phyloP scores from a whole-genome alignment of 2,888 invertebrate species.

The Pheosia gnoma region DNA sequence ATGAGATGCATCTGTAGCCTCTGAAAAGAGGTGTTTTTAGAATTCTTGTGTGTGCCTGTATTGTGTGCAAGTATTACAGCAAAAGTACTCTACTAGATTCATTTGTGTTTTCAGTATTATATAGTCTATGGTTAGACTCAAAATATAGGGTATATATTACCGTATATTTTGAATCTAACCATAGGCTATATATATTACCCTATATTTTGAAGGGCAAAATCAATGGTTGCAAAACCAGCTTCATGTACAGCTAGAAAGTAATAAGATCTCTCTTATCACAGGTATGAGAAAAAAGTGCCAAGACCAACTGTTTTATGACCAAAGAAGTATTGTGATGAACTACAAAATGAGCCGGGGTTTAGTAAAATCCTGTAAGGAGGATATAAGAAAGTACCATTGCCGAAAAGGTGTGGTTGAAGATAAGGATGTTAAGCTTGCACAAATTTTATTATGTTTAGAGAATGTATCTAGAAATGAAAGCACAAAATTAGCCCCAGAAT shows the following conservation, averaged over 20 bases:
- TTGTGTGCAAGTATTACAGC: too few relatives aligned
- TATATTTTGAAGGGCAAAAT: too few relatives aligned
- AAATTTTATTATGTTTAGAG: constrained; percentile 97
- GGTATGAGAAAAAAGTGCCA: constrained; percentile 88
- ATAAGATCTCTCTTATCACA: constrained; percentile 45
- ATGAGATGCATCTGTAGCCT: too few relatives aligned
- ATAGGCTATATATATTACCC: too few relatives aligned
- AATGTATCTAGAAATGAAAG: constrained; percentile 88
- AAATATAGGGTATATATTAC: too few relatives aligned
- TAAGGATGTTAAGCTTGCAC: constrained; percentile 93
- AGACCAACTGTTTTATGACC: constrained; percentile 92
- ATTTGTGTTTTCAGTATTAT: too few relatives aligned
- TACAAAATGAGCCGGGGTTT: constrained; percentile 95
- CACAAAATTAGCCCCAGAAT: constrained; percentile 89
- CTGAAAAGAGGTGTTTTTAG: too few relatives aligned
- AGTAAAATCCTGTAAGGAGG: constrained; percentile 94
- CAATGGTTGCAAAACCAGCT: too few relatives aligned
- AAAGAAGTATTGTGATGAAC: constrained; percentile 95
- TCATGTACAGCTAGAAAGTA: background rate
- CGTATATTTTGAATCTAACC: too few relatives aligned
- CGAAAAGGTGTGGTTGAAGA: constrained; percentile 92
- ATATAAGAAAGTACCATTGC: constrained; percentile 94
- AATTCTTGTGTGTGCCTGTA: too few relatives aligned
- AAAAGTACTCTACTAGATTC: too few relatives aligned
- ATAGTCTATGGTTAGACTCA: too few relatives aligned